A percentile compares a stretch with the other conserved stretches of the same genome.
Conservation (phyloP, 1,140 invertebrate genomes). For the Aplysia californica region DNA sequence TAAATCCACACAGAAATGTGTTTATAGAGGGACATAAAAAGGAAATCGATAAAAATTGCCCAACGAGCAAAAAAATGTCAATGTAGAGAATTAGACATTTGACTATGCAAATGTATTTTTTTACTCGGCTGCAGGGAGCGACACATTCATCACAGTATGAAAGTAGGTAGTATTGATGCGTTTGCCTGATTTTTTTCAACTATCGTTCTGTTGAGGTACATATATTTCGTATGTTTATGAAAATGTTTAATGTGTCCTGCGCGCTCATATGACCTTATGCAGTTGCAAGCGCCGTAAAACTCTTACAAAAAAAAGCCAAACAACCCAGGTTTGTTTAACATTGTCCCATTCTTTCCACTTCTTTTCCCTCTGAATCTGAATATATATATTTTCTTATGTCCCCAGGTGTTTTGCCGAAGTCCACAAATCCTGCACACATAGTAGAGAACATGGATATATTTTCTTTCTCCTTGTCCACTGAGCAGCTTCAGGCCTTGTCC, state of each 20-base stretch:
- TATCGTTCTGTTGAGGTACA: background rate
- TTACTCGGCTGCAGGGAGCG: no score
- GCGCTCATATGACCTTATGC: background rate
- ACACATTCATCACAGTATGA: no score
- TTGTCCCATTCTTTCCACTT: no score
- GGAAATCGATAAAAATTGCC: no score
- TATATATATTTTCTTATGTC: constrained; percentile 35
- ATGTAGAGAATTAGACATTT: no score
- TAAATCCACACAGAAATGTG: no score
- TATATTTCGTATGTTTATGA: background rate
- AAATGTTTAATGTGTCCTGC: background rate
- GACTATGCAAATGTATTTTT: no score
- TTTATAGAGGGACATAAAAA: no score
- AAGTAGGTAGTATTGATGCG: no score
- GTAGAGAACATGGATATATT: constrained; percentile 75
- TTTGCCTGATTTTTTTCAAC: no score
- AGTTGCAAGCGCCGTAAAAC: background rate
- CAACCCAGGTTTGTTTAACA: no score
- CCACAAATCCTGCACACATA: constrained; percentile 74
- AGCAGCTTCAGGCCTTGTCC: constrained; percentile 73
- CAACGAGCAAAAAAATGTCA: no score
- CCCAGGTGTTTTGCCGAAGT: constrained; percentile 80
- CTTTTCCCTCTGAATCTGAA: background rate
- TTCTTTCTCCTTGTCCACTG: constrained; percentile 73
- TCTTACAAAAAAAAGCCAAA: background rate